Conservation (phyloP, 37 sponge, comb jelly and placozoan genomes). For the Petrosia ficiformis region DNA sequence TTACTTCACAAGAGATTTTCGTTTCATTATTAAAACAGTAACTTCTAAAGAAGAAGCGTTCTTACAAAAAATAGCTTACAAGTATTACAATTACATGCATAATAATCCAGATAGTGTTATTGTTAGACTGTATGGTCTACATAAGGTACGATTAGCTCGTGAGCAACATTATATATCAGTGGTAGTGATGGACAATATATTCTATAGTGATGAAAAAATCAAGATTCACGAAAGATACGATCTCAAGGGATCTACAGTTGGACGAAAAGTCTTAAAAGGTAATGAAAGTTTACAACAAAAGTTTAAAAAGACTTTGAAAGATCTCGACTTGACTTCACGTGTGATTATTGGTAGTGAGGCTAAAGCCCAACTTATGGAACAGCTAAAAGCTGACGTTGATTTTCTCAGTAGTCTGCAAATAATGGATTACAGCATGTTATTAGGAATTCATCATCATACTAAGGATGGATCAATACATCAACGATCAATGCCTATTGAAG, state of each 20-base stretch:
- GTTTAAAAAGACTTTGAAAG: slow-evolving; percentile 76
- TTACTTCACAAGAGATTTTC: slow-evolving; percentile 81
- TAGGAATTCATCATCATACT: slow-evolving; percentile 69
- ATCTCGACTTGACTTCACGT: slow-evolving; percentile 67
- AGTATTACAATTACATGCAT: slow-evolving; percentile 76
- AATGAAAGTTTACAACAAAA: background rate
- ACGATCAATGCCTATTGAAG: background rate
- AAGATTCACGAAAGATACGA: slow-evolving; percentile 76
- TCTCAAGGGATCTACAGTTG: slow-evolving; percentile 83
- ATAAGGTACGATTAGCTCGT: slow-evolving; percentile 71
- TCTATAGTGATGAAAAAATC: slow-evolving; percentile 44
- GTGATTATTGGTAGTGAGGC: slow-evolving; percentile 56
- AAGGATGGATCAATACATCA: background rate
- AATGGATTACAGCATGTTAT: slow-evolving; percentile 92
- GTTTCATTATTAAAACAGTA: slow-evolving; percentile 91
- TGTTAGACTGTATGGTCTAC: slow-evolving; percentile 77
- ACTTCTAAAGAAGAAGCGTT: slow-evolving; percentile 59
- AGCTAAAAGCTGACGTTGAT: slow-evolving; percentile 57
- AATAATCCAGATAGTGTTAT: slow-evolving; percentile 78
- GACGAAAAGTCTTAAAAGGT: slow-evolving; percentile 60
- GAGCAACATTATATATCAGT: slow-evolving; percentile 83
- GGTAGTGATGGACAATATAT: slow-evolving; percentile 92
- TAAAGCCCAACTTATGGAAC: slow-evolving; percentile 71
- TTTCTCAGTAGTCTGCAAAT: slow-evolving; percentile 57
- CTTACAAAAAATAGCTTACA: slow-evolving; percentile 42